Evolutionary conservation across 2,113 vertebrate species (phyloP).

Genomic region (Carollia perspicillata): DNA sequence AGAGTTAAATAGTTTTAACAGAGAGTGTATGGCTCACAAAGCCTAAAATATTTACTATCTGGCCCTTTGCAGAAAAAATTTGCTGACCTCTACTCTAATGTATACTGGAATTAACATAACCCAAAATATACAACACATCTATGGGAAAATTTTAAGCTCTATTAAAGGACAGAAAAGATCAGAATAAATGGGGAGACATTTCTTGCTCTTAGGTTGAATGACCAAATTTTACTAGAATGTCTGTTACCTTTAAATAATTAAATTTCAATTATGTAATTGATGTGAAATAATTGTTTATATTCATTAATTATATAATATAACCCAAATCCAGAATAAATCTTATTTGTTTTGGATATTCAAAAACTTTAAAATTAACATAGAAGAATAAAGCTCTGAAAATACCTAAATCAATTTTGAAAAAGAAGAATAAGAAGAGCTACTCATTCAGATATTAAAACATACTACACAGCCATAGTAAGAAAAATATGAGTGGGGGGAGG

Average conservation of each 20-base stretch:
- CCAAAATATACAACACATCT: neutral
- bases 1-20: constrained; percentile 22
- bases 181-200: neutral
- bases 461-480: neutral
- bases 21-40: neutral
- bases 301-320: neutral
- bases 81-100: neutral
- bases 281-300: constrained; percentile 19
- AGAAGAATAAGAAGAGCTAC: neutral
- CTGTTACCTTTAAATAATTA: neutral
- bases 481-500: too few relatives aligned
- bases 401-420: constrained; percentile 44
- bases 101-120: neutral
- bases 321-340: neutral
- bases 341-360: neutral
- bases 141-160: neutral
- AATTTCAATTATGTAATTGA: neutral
- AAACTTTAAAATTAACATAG: constrained; percentile 32
- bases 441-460: neutral
- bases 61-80: neutral
- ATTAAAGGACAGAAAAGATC: constrained; percentile 37
- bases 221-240: constrained; percentile 16
- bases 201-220: neutral
- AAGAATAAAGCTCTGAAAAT: constrained; percentile 30
- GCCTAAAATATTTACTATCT: neutral